phyloP scores from a whole-genome alignment of 37 sponge, comb jelly and placozoan species.

The Hexactinellida sp. region DNA sequence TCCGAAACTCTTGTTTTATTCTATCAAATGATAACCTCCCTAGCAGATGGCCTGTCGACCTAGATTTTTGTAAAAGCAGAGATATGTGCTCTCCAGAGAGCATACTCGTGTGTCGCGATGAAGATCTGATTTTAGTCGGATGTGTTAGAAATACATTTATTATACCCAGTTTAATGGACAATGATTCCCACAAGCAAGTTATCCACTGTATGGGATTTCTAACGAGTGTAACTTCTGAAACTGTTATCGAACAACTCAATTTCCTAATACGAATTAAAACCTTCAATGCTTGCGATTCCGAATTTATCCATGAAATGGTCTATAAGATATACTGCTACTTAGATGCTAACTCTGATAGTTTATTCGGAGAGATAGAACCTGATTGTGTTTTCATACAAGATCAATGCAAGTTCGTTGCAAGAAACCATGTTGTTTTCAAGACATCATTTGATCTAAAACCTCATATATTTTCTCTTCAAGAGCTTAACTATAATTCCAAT shows the following conservation, averaged over 20 bases:
- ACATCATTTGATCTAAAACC: not conserved
- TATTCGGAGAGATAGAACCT: not conserved
- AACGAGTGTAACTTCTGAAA: not conserved
- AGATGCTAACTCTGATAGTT: not conserved
- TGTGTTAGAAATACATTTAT: not conserved
- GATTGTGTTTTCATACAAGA: not conserved
- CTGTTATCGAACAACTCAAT: not conserved
- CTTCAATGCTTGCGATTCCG: not conserved
- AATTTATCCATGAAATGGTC: not conserved
- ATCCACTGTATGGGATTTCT: not conserved
- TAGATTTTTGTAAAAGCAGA: not conserved
- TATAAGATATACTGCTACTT: not conserved
- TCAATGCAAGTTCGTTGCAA: not conserved
- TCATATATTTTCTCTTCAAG: not conserved
- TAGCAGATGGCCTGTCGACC: not conserved
- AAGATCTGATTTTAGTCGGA: not conserved
- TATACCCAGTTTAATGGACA: not conserved
- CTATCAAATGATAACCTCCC: not conserved
- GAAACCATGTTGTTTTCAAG: not conserved
- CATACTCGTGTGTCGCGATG: not conserved
- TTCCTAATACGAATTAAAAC: not conserved
- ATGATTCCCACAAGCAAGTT: not conserved
- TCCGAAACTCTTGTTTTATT: not conserved
- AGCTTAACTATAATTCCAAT: not conserved
- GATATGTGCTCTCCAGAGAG: not conserved